Conservation (phyloP, 2,797 vertebrate species). For the Malacoctenus gilli region DNA sequence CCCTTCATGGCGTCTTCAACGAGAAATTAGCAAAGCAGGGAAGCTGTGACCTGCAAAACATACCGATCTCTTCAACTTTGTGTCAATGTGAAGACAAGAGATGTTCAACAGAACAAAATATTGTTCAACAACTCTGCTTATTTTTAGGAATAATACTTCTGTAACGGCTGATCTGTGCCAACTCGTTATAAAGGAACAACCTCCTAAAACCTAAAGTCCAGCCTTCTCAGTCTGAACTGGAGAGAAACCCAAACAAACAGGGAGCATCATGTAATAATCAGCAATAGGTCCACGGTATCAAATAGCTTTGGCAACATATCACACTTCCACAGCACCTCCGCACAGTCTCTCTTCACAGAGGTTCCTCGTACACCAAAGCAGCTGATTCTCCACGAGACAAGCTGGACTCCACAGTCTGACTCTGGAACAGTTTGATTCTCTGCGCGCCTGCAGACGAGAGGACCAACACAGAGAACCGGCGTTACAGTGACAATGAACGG, state of each 20-base stretch:
- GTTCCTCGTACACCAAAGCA: slow-evolving; percentile 10
- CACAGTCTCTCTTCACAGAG: slow-evolving; percentile 25
- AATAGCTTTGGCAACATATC: slow-evolving; percentile 80
- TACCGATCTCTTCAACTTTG: slow-evolving; percentile 10
- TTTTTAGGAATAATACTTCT: neutral
- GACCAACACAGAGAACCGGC: neutral
- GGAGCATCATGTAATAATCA: slow-evolving; percentile 34
- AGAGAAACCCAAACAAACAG: slow-evolving; percentile 35
- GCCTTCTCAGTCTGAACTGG: slow-evolving; percentile 14
- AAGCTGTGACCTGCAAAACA: slow-evolving; percentile 21
- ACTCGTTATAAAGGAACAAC: slow-evolving; percentile 24
- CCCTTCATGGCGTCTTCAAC: too few relatives aligned
- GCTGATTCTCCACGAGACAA: neutral
- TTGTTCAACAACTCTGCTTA: slow-evolving; percentile 28
- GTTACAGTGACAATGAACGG: neutral
- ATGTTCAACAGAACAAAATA: slow-evolving; percentile 38
- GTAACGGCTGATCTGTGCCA: neutral
- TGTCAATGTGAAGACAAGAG: too few relatives aligned
- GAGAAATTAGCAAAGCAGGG: slow-evolving; percentile 10
- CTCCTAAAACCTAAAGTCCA: slow-evolving; percentile 23
- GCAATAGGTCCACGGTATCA: slow-evolving; percentile 51
- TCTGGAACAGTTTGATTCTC: too few relatives aligned
- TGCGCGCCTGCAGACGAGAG: too few relatives aligned
- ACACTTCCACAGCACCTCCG: slow-evolving; percentile 51
- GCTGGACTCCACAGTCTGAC: too few relatives aligned